Percentiles rank a stretch among this genome's conserved stretches.
These are phyloP conservation scores for Lampris megalopsis DNA, from an alignment of 2,113 vertebrate genomes.

Conservation along the genomic window DNA sequence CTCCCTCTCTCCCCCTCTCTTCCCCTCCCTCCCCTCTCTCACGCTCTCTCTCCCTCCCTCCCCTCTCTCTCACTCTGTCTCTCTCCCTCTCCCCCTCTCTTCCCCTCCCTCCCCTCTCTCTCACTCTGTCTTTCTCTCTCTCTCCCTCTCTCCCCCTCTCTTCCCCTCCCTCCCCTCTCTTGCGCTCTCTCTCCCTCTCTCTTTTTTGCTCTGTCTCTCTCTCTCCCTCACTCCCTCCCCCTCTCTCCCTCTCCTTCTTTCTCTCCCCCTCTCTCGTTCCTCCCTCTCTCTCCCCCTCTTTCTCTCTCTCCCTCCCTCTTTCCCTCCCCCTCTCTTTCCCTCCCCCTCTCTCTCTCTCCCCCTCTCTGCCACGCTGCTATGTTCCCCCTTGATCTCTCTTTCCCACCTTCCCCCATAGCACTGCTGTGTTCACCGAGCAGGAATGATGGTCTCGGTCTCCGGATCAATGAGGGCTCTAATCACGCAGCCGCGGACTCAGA, in stretches of 20 bases:
- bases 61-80: slow-evolving; percentile 26
- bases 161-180: neutral
- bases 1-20: slow-evolving; percentile 49
- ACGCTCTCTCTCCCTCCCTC: slow-evolving; percentile 33
- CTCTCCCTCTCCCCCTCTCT: neutral
- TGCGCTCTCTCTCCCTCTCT: neutral
- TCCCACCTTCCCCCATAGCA: slow-evolving; percentile 18
- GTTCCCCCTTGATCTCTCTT: neutral
- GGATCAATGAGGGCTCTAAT: slow-evolving; percentile 79
- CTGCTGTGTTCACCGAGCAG: slow-evolving; percentile 66
- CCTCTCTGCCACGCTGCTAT: neutral
- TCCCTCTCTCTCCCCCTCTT: too few species aligned
- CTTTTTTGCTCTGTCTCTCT: too few species aligned
- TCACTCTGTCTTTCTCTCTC: slow-evolving; percentile 14
- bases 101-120: neutral
- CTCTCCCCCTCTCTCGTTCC: too few species aligned
- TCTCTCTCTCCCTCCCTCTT: too few species aligned
- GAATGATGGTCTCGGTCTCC: slow-evolving; percentile 73
- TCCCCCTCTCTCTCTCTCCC: neutral
- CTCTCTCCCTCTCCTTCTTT: too few species aligned
- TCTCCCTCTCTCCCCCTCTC: slow-evolving; percentile 7
- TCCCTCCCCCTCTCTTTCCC: neutral
- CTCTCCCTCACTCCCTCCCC: too few species aligned
- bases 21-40: slow-evolving; percentile 19
- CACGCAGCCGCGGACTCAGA: slow-evolving; percentile 51